phyloP scores from a whole-genome alignment of 1,140 invertebrate genomes.

The Epicauta chinensis region DNA sequence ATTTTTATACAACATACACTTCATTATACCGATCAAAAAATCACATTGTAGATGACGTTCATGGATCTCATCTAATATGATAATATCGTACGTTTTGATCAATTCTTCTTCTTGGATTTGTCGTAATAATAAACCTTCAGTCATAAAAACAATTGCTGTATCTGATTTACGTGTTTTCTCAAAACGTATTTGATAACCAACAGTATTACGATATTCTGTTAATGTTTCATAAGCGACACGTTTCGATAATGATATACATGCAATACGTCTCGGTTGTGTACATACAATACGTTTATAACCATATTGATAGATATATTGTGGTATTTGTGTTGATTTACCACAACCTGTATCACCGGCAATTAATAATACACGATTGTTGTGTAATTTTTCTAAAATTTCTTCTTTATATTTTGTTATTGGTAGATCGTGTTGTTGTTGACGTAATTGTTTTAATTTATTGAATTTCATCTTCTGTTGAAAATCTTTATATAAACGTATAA shows the following conservation, averaged over 20 bases:
- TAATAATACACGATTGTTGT: conserved; percentile 31
- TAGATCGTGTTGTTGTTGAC: conserved; percentile 70
- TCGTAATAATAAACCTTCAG: conserved; percentile 88
- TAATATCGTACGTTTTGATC: conserved; percentile 70
- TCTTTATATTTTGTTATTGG: conserved; percentile 76
- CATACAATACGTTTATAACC: conserved; percentile 90
- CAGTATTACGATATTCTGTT: conserved; percentile 76
- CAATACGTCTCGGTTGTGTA: conserved; percentile 93
- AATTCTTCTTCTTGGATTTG: conserved; percentile 60
- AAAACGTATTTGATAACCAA: conserved; percentile 97
- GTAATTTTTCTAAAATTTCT: conserved; percentile 46
- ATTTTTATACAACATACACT: conserved; percentile 64
- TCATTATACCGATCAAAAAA: conserved; percentile 58
- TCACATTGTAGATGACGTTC: conserved; percentile 94
- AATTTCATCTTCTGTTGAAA: conserved; percentile 91
- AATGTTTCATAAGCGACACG: conserved; percentile 90
- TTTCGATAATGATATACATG: conserved; percentile 90
- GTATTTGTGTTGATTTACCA: conserved; percentile 97
- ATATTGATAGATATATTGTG: conserved; percentile 76
- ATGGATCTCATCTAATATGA: conserved; percentile 93
- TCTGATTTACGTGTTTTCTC: conserved; percentile 84
- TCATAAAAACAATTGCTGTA: conserved; percentile 93
- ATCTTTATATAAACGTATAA: conserved; percentile 75
- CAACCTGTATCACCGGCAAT: conserved; percentile 85
- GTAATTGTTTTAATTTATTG: conserved; percentile 74